Conservation (phyloP, 2,113 vertebrate species). For the Cardinalis cardinalis region DNA sequence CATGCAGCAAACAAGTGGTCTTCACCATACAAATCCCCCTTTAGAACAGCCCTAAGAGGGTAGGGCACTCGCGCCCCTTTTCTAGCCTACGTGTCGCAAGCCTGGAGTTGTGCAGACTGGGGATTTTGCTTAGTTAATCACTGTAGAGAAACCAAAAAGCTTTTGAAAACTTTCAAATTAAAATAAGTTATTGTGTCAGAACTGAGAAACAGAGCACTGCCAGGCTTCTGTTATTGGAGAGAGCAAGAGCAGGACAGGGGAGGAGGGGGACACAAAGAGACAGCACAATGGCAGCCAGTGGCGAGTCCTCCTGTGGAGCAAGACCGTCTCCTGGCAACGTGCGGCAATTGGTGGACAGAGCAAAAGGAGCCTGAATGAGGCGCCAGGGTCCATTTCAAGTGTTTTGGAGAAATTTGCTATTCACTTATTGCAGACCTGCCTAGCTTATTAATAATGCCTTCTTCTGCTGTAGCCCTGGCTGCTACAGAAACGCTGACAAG, state of each 20-base stretch:
- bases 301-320: neutral
- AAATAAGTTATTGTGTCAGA: slow-evolving; percentile 3
- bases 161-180: neutral
- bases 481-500: neutral
- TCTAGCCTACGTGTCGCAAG: neutral
- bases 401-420: neutral
- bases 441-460: slow-evolving; percentile 31
- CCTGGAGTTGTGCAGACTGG: neutral
- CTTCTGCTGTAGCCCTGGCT: neutral
- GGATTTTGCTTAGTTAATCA: neutral
- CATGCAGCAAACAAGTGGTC: neutral
- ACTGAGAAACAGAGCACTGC: neutral
- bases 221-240: neutral
- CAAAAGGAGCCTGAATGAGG: neutral
- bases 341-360: neutral
- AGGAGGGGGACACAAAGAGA: neutral
- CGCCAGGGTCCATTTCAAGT: neutral
- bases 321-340: slow-evolving; percentile 55
- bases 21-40: neutral
- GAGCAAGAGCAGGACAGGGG: neutral
- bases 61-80: neutral
- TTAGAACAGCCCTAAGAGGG: neutral
- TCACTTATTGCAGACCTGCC: slow-evolving; percentile 30
- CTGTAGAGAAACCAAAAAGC: neutral
- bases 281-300: slow-evolving; percentile 13